Conservation (phyloP, 2,113 vertebrate genomes). For the Vombatus ursinus region DNA sequence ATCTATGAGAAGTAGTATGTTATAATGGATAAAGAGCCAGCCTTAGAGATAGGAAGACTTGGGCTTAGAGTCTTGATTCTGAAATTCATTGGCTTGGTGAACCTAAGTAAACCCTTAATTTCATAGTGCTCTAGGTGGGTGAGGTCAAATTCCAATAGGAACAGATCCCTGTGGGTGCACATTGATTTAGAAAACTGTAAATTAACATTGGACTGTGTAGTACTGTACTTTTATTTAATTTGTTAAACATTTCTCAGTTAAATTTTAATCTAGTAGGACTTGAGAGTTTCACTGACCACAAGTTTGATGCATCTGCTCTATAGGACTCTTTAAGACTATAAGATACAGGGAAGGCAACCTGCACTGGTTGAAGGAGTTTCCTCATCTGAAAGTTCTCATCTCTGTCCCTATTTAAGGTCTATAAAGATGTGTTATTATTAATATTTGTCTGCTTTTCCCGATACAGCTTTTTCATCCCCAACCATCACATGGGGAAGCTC, state of each 20-base stretch:
- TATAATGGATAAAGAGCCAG: no score
- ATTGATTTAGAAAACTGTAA: background rate
- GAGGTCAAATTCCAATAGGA: no score
- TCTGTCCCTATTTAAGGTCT: background rate
- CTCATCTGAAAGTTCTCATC: background rate
- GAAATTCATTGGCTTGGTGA: background rate
- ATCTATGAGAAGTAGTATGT: no score
- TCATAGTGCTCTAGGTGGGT: background rate
- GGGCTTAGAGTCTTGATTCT: background rate
- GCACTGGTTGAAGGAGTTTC: background rate
- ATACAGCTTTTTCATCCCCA: background rate
- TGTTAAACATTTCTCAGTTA: background rate
- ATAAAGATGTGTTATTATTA: background rate
- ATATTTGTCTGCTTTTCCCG: background rate
- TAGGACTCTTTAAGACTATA: background rate
- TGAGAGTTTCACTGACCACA: background rate
- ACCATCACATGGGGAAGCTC: background rate
- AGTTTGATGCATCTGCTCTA: background rate
- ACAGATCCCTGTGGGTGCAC: no score
- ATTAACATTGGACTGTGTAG: background rate
- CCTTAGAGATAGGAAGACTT: background rate
- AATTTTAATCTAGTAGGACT: background rate
- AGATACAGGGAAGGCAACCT: background rate
- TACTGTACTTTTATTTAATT: background rate
- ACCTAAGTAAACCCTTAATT: background rate